phyloP scores from a whole-genome alignment of 2,888 invertebrate species.

The Lordiphosa fenestrarum region DNA sequence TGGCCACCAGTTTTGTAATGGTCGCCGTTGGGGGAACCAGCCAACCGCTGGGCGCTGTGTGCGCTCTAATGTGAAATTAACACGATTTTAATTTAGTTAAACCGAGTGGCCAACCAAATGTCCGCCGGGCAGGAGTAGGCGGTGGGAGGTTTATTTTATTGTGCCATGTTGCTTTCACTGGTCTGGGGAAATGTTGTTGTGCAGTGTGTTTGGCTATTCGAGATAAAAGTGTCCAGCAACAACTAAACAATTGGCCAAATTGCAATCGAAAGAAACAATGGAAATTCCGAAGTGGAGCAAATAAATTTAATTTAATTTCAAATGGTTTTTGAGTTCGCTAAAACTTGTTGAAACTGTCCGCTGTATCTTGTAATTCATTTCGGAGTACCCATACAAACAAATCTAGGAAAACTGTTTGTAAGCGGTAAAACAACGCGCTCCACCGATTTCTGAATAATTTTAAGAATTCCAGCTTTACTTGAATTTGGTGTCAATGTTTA shows the following conservation, averaged over 20 bases:
- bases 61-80: conserved; percentile 76
- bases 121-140: conserved; percentile 7
- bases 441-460: no score
- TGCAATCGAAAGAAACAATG: no score
- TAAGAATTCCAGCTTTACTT: no score
- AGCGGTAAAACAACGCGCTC: no score
- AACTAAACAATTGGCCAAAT: conserved; percentile 28
- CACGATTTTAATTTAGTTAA: conserved; percentile 75
- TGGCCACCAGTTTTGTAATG: conserved; percentile 46
- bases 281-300: no score
- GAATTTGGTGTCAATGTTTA: no score
- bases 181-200: conserved; percentile 49
- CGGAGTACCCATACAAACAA: no score
- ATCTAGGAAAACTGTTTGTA: no score
- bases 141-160: conserved; percentile 60
- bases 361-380: no score
- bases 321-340: no score
- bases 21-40: conserved; percentile 47
- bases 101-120: conserved; percentile 69
- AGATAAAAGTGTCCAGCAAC: conserved; percentile 48
- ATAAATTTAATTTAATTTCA: no score
- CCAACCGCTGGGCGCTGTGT: conserved; percentile 43
- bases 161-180: conserved; percentile 41
- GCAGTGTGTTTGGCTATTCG: conserved; percentile 31
- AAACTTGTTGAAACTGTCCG: conserved; percentile 1